These are phyloP conservation scores for Phengaris alcon DNA, from an alignment of 2,888 invertebrate genomes.

Conservation along the genomic window DNA sequence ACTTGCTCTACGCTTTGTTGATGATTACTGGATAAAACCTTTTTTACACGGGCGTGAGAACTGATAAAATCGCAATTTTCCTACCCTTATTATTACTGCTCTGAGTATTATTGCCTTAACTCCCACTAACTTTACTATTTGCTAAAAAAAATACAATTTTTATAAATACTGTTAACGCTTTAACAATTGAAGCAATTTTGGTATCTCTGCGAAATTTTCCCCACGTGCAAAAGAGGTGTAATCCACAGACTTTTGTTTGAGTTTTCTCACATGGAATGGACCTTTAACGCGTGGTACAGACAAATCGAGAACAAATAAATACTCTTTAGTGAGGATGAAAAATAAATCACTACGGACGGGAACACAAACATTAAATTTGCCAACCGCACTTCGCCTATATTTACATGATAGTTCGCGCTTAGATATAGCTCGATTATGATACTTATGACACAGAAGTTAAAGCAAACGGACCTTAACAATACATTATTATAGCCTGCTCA, in stretches of 20 bases:
- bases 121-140: not conserved
- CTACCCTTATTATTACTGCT: not conserved
- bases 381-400: conserved; percentile 55
- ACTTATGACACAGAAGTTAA: conserved; percentile 9
- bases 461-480: not conserved
- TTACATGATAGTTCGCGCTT: conserved; percentile 37
- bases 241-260: conserved; percentile 38
- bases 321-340: conserved; percentile 42
- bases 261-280: conserved; percentile 59
- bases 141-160: not conserved
- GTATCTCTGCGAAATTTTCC: not conserved
- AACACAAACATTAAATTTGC: conserved; percentile 62
- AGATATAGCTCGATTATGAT: conserved; percentile 17
- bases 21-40: not conserved
- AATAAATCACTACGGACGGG: conserved; percentile 74
- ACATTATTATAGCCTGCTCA: not conserved
- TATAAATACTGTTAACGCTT: not conserved
- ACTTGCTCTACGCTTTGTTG: conserved; percentile 44
- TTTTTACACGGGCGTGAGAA: not conserved
- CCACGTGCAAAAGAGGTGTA: not conserved
- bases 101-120: conserved; percentile 13
- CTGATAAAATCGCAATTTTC: not conserved
- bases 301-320: conserved; percentile 49
- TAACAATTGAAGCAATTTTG: not conserved
- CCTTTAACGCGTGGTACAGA: conserved; percentile 42